Percentiles rank a stretch among this genome's conserved stretches.
phyloP scores from a whole-genome alignment of 2,113 vertebrate species.

The Cinclus mexicanus region DNA sequence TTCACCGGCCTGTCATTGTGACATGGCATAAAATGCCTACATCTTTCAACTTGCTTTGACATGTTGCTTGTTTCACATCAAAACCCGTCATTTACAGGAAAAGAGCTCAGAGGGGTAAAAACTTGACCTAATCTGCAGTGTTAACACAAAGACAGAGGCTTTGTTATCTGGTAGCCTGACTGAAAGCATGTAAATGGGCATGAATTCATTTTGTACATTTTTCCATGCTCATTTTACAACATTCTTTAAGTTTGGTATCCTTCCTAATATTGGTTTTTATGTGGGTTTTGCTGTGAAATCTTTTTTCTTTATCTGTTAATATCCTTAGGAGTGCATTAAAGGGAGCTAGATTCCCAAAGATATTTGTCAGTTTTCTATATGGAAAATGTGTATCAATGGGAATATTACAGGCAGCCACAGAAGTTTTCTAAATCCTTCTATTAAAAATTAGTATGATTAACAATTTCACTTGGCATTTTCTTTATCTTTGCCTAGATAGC shows the following conservation, averaged over 20 bases:
- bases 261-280: conserved; percentile 77
- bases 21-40: conserved; percentile 99
- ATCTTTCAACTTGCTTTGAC: conserved; percentile 99
- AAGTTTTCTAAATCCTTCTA: neutral
- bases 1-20: conserved; percentile 99
- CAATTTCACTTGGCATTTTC: neutral
- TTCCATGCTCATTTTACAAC: conserved; percentile 85
- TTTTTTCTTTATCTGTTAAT: conserved; percentile 71
- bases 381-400: neutral
- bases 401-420: neutral
- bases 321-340: conserved; percentile 58
- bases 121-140: conserved; percentile 99
- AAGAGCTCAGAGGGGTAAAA: conserved; percentile 99
- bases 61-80: conserved; percentile 99
- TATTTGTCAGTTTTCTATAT: conserved; percentile 7
- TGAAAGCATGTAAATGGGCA: conserved; percentile 96
- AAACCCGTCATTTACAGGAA: conserved; percentile 99
- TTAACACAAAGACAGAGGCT: conserved; percentile 98
- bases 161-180: conserved; percentile 97
- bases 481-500: neutral
- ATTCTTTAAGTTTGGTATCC: conserved; percentile 80
- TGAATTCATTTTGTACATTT: conserved; percentile 93
- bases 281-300: conserved; percentile 66
- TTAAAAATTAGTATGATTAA: conserved; percentile 18
- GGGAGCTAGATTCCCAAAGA: conserved; percentile 35